Conservation (phyloP, 1,140 invertebrate species). For the Idris sp. region DNA sequence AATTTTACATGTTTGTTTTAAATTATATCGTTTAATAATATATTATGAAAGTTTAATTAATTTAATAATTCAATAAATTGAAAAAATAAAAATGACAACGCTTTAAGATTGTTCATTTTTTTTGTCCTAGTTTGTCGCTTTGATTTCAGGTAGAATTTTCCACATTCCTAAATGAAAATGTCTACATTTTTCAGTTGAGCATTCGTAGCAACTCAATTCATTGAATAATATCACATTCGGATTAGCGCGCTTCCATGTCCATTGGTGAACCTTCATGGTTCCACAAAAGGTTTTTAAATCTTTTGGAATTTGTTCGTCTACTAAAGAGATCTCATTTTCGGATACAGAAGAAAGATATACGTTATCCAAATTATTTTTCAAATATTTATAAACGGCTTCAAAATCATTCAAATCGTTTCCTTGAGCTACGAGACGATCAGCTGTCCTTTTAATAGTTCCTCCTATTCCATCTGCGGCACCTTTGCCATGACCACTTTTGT, state of each 20-base stretch:
- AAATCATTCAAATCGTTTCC: slow-evolving; percentile 18
- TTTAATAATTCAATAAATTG: no score
- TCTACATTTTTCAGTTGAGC: background rate
- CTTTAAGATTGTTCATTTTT: no score
- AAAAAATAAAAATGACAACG: no score
- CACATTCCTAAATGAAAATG: slow-evolving; percentile 20
- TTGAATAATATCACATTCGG: slow-evolving; percentile 12
- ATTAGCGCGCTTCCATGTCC: slow-evolving; percentile 10
- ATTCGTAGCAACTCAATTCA: slow-evolving; percentile 33
- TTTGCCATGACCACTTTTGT: slow-evolving; percentile 39
- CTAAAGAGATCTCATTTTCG: background rate
- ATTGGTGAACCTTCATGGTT: slow-evolving; percentile 39
- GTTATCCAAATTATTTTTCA: slow-evolving; percentile 9
- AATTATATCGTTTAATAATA: no score
- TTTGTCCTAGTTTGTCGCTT: no score
- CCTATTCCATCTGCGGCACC: slow-evolving; percentile 34
- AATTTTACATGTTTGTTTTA: no score
- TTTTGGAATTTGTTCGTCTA: slow-evolving; percentile 2
- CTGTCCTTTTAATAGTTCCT: slow-evolving; percentile 21
- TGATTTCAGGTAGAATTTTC: background rate
- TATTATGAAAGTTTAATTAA: no score
- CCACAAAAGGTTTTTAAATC: slow-evolving; percentile 9
- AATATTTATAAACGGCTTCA: background rate
- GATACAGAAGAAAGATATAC: slow-evolving; percentile 6
- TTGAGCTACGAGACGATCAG: slow-evolving; percentile 22